Evolutionary conservation across 1,140 invertebrate species (phyloP).

Genomic region (Teleogryllus occipitalis): DNA sequence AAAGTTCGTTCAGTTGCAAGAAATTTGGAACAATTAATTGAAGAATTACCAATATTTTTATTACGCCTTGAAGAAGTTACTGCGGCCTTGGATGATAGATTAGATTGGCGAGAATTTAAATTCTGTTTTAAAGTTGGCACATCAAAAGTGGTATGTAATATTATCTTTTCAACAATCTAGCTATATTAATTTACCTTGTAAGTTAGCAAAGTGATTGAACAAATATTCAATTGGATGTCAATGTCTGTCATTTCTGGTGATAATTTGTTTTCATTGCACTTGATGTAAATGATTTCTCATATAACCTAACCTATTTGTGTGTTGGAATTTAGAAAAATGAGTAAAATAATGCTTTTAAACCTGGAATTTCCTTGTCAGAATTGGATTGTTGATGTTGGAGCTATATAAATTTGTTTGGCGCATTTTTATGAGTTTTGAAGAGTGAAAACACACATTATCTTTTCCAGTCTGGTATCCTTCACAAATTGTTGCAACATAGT

Average conservation of each 20-base stretch:
- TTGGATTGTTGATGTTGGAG: no score
- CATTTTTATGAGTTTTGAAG: background rate
- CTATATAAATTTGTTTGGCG: no score
- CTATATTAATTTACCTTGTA: no score
- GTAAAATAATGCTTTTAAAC: no score
- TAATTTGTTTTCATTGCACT: no score
- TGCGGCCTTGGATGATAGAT: slow-evolving; percentile 49
- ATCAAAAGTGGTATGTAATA: slow-evolving; percentile 52
- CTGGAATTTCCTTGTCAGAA: no score
- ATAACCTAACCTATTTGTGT: background rate
- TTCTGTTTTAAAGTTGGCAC: slow-evolving; percentile 60
- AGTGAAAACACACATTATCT: slow-evolving; percentile 14
- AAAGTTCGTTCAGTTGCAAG: slow-evolving; percentile 50
- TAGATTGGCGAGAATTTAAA: slow-evolving; percentile 60
- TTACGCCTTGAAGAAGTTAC: slow-evolving; percentile 51
- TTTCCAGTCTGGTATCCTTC: slow-evolving; percentile 45
- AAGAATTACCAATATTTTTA: slow-evolving; percentile 54
- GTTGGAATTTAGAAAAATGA: background rate
- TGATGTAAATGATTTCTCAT: background rate
- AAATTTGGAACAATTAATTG: slow-evolving; percentile 51
- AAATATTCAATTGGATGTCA: no score
- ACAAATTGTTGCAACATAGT: slow-evolving; percentile 44
- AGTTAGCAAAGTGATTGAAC: no score
- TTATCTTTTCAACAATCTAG: background rate
- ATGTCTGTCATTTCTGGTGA: no score